These are phyloP conservation scores for Lissonota sp. DNA, from an alignment of 2,888 invertebrate genomes.

Conservation along the genomic window DNA sequence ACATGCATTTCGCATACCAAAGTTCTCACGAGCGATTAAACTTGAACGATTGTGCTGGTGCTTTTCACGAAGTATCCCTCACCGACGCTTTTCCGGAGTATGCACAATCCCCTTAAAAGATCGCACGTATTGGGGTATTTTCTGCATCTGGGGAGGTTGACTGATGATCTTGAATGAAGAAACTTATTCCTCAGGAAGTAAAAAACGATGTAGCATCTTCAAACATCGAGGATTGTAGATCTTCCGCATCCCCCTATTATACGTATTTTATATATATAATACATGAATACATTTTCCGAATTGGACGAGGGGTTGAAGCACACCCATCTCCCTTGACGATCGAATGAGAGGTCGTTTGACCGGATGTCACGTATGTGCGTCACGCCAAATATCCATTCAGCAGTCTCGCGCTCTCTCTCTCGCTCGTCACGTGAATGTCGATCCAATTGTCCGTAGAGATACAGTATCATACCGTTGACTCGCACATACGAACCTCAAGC, in stretches of 20 bases:
- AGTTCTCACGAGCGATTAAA: conserved; percentile 17
- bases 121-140: neutral
- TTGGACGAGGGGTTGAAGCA: neutral
- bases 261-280: no score
- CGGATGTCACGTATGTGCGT: conserved; percentile 44
- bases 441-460: conserved; percentile 17
- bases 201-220: no score
- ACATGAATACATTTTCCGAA: neutral
- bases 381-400: conserved; percentile 24
- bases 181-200: no score
- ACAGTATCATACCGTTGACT: neutral
- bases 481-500: conserved; percentile 9
- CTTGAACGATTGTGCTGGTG: neutral
- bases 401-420: conserved; percentile 12
- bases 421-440: conserved; percentile 32
- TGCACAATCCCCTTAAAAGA: conserved; percentile 3
- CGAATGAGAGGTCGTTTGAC: conserved; percentile 15
- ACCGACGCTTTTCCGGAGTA: neutral
- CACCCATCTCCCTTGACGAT: conserved; percentile 10
- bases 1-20: neutral
- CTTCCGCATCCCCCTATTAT: no score
- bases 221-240: no score
- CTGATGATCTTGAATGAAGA: no score
- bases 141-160: neutral
- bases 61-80: neutral